Percentiles rank a stretch among this genome's conserved stretches.
These are phyloP conservation scores for Clytia hemisphaerica DNA, from an alignment of 30 jellyfish, hydroid and myxozoan species.

Conservation along the genomic window DNA sequence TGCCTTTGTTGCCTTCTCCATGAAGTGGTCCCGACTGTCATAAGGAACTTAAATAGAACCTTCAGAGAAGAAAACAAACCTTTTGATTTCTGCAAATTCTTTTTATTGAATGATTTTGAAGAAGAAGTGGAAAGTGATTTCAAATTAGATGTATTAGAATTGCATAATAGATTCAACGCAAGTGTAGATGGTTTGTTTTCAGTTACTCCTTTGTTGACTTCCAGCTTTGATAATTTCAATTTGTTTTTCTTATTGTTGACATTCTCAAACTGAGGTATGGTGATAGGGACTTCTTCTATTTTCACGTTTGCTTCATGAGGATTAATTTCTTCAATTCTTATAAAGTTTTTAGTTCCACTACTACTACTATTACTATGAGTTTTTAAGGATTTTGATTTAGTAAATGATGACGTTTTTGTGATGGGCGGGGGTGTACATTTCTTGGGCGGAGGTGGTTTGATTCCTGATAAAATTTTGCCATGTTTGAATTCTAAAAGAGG, in stretches of 20 bases:
- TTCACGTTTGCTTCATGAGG: slow-evolving; percentile 77
- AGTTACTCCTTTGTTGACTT: no score
- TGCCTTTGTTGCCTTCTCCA: no score
- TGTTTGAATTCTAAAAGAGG: slow-evolving; percentile 68
- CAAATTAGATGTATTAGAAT: no score
- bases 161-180: no score
- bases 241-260: neutral
- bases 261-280: slow-evolving; percentile 71
- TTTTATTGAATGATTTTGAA: no score
- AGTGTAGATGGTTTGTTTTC: no score
- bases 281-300: slow-evolving; percentile 86
- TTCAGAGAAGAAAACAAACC: no score
- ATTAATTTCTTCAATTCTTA: slow-evolving; percentile 85
- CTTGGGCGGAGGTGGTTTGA: slow-evolving; percentile 63
- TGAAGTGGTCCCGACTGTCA: no score
- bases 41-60: no score
- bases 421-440: slow-evolving; percentile 54
- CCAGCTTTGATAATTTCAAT: no score
- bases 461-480: slow-evolving; percentile 43
- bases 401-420: slow-evolving; percentile 7
- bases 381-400: slow-evolving; percentile 56
- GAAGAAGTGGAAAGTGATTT: no score
- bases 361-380: slow-evolving; percentile 11
- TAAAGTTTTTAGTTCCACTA: slow-evolving; percentile 47
- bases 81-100: no score